Conservation (phyloP, 2,797 vertebrate genomes). For the Oreortyx pictus region DNA sequence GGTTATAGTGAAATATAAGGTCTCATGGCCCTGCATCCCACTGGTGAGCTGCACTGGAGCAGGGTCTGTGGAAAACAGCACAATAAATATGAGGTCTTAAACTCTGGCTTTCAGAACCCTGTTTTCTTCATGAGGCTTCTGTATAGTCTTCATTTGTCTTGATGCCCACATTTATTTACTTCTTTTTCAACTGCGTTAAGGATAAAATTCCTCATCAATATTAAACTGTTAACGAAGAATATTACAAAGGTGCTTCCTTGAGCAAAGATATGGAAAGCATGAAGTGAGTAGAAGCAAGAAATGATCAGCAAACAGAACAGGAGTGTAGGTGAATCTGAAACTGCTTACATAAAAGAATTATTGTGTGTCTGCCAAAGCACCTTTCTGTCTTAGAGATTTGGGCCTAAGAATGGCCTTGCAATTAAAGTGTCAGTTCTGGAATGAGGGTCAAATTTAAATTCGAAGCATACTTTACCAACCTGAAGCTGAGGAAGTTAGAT, state of each 20-base stretch:
- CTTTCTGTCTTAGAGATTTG: slow-evolving; percentile 10
- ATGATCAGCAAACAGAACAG: background rate
- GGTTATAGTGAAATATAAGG: background rate
- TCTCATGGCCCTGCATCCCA: background rate
- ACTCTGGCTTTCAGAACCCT: background rate
- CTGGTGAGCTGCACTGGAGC: background rate
- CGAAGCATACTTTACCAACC: slow-evolving; percentile 12
- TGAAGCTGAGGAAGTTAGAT: background rate
- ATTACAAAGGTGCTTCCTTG: background rate
- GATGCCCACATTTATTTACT: background rate
- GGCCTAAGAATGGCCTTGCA: slow-evolving; percentile 29
- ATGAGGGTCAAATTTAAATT: slow-evolving; percentile 63
- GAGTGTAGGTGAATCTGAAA: slow-evolving; percentile 1
- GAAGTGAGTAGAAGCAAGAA: slow-evolving; percentile 28
- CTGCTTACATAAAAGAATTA: slow-evolving; percentile 33
- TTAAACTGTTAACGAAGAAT: background rate
- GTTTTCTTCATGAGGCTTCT: background rate
- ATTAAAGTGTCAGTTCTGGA: slow-evolving; percentile 47
- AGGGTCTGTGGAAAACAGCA: background rate
- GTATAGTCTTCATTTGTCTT: background rate
- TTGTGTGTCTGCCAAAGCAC: slow-evolving; percentile 62
- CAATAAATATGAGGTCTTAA: background rate
- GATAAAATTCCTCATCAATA: background rate
- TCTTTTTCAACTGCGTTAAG: background rate
- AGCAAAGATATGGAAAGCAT: background rate